Evolutionary conservation across 2,113 vertebrate species (phyloP).

Genomic region (Martes martes): DNA sequence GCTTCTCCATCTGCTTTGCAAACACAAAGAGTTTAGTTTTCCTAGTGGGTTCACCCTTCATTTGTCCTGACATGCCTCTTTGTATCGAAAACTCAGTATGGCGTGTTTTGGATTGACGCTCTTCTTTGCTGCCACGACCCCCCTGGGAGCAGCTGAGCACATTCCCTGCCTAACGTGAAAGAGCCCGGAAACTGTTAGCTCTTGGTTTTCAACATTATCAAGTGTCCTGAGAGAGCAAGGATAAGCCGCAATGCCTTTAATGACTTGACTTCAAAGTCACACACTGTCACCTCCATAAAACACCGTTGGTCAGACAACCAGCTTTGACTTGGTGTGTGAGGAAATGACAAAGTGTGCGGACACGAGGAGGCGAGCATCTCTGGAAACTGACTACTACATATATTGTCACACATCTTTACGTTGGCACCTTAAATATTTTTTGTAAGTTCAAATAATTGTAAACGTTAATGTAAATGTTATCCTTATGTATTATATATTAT

Average conservation of each 20-base stretch:
- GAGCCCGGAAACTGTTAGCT: background rate
- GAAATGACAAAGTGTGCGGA: fast-evolving
- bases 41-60: background rate
- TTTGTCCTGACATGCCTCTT: background rate
- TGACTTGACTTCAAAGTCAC: background rate
- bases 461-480: background rate
- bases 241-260: background rate
- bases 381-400: background rate
- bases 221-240: background rate
- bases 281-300: background rate
- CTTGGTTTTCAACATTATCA: background rate
- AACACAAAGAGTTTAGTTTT: background rate
- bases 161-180: too few relatives aligned
- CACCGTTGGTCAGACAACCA: background rate
- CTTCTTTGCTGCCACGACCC: background rate
- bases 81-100: too few relatives aligned
- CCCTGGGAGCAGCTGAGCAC: too few relatives aligned
- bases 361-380: fast-evolving
- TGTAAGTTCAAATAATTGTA: background rate
- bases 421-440: background rate
- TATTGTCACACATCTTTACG: background rate
- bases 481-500: background rate
- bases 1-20: background rate
- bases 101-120: background rate
- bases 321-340: background rate